A percentile compares a stretch with the other conserved stretches of the same genome.
Evolutionary conservation across 2,797 vertebrate species (phyloP).

Genomic region (Glyptemys insculpta): DNA sequence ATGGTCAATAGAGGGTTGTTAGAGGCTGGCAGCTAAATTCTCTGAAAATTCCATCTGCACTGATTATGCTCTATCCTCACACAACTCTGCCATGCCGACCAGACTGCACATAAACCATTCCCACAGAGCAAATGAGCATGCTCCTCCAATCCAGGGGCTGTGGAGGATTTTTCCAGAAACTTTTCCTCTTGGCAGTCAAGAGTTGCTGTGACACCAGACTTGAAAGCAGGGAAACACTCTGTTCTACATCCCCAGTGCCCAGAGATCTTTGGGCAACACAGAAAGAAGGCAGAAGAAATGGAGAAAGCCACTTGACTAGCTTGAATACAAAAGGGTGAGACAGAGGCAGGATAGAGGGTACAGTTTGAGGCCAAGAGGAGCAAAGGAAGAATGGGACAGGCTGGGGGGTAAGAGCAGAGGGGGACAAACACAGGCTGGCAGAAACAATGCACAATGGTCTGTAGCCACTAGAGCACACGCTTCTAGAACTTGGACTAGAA

Average conservation of each 20-base stretch:
- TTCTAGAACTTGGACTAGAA: neutral
- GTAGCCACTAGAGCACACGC: neutral
- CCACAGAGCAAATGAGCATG: neutral
- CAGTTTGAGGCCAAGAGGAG: neutral
- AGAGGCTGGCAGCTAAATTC: neutral
- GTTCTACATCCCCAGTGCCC: rapidly evolving
- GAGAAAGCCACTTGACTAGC: neutral
- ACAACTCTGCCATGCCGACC: neutral
- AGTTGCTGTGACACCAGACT: neutral
- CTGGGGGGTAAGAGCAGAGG: neutral
- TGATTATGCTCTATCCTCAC: neutral
- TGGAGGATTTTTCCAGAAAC: neutral
- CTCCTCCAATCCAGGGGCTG: neutral
- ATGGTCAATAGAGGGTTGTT: neutral
- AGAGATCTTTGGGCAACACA: neutral
- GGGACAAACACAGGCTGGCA: neutral
- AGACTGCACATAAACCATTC: neutral
- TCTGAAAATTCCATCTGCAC: neutral
- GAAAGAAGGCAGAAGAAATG: neutral
- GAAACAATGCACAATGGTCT: neutral
- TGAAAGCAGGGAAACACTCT: neutral
- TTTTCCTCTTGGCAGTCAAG: neutral
- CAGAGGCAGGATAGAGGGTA: neutral
- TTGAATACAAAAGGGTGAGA: neutral
- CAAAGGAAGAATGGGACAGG: conserved; percentile 16